Evolutionary conservation across 1,140 invertebrate species (phyloP), one percentile per base, ranked within the genome.

Genomic region (Ceratina japonica): DNA sequence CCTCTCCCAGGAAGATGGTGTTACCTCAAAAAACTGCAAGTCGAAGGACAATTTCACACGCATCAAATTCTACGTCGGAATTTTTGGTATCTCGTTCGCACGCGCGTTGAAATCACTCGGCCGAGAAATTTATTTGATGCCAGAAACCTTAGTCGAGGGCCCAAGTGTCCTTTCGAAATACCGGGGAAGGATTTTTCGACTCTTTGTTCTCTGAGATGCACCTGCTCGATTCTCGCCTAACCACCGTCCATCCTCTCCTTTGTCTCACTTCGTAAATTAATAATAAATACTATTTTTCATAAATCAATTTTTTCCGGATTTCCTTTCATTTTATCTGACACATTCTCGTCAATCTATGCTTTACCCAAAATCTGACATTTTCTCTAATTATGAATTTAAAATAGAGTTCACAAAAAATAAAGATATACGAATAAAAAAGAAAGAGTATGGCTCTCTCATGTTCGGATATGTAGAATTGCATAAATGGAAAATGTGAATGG

Each of bases 171-270:
- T 49, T 37, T 73, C 58, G 58, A 73, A 74, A 78, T 83, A 78
- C 58, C 80, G 51, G 61, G 16, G 63, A 71, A 78, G 66, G 59
- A 72, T 82, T 83, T 73, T 49, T 27, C 66, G 27, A 69, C 80
- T 87, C 86, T 87, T 83, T 87, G 69, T 78, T 65, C 13, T n/a
- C 31, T 70, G 18, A 15, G 65, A 71, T 79, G 75, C 86, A 87
- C 85, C 86, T 87, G 86, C 83, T 27, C 72, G 37, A 72, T 80
- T 73, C 66, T 61, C 54, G 54, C 37, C 59, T 56, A 49, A 71
- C 61, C 22, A 71, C 22, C 27, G 58, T 65, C 31, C 58, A 22
- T 69, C 75, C 18, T 22, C 44, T 56, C 63, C 44, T 54, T 37
- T 20, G 22, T 49, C 27, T 7, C n/a, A 49, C n/a, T 24, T 73